These are phyloP conservation scores for Leptarthrus brevirostris DNA, from an alignment of 2,888 invertebrate genomes.

Conservation along the genomic window DNA sequence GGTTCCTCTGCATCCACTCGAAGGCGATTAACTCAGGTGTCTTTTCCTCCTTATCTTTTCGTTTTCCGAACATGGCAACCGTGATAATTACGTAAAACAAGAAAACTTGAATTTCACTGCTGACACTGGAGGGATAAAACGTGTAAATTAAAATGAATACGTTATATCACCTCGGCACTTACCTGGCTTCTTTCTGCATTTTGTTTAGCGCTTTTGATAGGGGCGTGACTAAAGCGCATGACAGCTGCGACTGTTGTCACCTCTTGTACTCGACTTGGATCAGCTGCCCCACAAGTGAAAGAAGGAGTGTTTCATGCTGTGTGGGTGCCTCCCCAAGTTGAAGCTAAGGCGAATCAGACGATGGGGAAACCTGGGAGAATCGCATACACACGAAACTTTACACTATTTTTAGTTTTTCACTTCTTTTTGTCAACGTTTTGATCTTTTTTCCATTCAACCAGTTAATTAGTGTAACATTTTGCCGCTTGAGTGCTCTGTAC, in stretches of 20 bases:
- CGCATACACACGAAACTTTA: not conserved
- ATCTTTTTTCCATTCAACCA: conserved; percentile 13
- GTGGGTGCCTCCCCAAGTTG: conserved; percentile 40
- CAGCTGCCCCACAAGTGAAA: conserved; percentile 29
- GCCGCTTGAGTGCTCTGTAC: conserved; percentile 55
- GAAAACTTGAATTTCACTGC: not conserved
- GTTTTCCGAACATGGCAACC: conserved; percentile 33
- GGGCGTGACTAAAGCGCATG: conserved; percentile 56
- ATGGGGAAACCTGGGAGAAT: conserved; percentile 6
- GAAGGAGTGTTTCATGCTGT: conserved; percentile 15
- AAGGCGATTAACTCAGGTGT: not conserved
- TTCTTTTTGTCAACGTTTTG: conserved; percentile 23
- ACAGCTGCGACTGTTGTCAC: conserved; percentile 13
- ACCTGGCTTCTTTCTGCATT: too few relatives aligned
- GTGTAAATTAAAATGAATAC: not conserved
- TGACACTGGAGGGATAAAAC: not conserved
- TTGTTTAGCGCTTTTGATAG: not conserved
- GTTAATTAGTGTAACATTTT: conserved; percentile 53
- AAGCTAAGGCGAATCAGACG: not conserved
- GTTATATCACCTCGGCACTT: not conserved
- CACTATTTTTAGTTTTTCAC: conserved; percentile 40
- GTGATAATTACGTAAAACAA: conserved; percentile 19
- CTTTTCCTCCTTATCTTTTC: not conserved
- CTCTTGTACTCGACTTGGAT: not conserved
- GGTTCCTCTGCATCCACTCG: not conserved